A percentile compares a stretch with the other conserved stretches of the same genome.
These are phyloP conservation scores for Semaprochilodus insignis DNA, from an alignment of 2,797 vertebrate genomes.

Conservation along the genomic window DNA sequence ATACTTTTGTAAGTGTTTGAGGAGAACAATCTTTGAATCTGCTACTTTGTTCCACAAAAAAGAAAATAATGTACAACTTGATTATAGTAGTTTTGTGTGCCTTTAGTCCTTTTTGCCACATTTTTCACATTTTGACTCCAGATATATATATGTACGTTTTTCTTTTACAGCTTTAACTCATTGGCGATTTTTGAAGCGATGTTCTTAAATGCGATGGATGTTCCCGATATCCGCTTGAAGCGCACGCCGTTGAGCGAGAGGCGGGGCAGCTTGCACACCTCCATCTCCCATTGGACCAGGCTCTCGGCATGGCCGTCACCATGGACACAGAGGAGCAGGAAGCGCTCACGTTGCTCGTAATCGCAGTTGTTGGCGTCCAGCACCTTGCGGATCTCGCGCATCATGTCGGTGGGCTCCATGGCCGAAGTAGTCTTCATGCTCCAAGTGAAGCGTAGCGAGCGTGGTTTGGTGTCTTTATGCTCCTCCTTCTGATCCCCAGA, in stretches of 20 bases:
- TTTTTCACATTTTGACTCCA: conserved; percentile 51
- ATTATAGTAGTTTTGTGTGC: conserved; percentile 65
- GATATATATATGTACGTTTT: not conserved
- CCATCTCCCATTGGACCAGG: conserved; percentile 93
- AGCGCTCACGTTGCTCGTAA: conserved; percentile 89
- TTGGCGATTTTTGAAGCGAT: conserved; percentile 94
- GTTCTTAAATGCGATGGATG: conserved; percentile 93
- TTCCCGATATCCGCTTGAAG: conserved; percentile 92
- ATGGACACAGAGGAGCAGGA: conserved; percentile 89
- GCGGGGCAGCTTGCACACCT: conserved; percentile 92
- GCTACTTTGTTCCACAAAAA: conserved; percentile 71
- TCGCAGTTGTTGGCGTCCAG: conserved; percentile 91
- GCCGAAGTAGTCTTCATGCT: conserved; percentile 94
- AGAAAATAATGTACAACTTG: conserved; percentile 79
- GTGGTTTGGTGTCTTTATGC: conserved; percentile 86
- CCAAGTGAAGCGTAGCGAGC: conserved; percentile 90
- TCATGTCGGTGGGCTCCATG: conserved; percentile 90
- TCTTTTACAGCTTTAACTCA: conserved; percentile 87
- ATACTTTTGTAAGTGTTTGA: conserved; percentile 81
- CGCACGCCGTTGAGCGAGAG: conserved; percentile 91
- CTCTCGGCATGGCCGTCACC: conserved; percentile 86
- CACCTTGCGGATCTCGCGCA: conserved; percentile 90
- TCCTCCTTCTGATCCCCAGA: conserved; percentile 88
- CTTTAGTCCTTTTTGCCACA: conserved; percentile 49
- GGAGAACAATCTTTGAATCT: conserved; percentile 75